phyloP scores from a whole-genome alignment of 1,140 invertebrate genomes.

The Trichonephila clavata region DNA sequence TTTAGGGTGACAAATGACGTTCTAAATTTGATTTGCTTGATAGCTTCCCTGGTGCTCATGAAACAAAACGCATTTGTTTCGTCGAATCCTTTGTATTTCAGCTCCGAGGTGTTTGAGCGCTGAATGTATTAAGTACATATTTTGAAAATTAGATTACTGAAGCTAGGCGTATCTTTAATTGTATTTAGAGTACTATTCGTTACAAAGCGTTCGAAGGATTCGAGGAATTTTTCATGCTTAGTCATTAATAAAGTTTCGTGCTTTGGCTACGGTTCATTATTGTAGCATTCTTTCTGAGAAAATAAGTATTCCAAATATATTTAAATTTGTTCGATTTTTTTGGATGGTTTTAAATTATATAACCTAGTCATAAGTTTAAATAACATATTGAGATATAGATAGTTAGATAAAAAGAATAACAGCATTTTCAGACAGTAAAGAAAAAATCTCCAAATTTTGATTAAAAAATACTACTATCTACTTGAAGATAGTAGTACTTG shows the following conservation, averaged over 20 bases:
- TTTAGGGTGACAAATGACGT: constrained; percentile 2
- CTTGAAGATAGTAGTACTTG: too few species aligned
- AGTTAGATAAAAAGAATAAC: too few species aligned
- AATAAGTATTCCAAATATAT: background rate
- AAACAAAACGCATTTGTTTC: background rate
- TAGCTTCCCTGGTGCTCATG: background rate
- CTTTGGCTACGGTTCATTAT: background rate
- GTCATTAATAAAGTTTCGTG: background rate
- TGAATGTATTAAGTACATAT: background rate
- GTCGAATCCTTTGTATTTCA: background rate
- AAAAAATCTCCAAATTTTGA: too few species aligned
- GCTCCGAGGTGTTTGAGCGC: background rate
- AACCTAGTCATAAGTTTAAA: too few species aligned
- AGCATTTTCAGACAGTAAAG: too few species aligned
- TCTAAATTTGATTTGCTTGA: constrained; percentile 28
- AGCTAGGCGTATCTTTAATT: background rate
- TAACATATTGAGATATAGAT: too few species aligned
- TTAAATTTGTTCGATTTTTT: background rate
- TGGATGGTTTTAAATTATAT: too few species aligned
- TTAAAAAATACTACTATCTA: too few species aligned
- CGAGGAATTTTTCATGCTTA: background rate
- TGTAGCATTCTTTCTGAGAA: background rate
- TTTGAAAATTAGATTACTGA: constrained; percentile 16
- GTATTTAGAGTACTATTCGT: background rate
- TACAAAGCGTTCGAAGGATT: background rate